Conservation (phyloP, 2,113 vertebrate species). For the Recurvirostra avosetta region DNA sequence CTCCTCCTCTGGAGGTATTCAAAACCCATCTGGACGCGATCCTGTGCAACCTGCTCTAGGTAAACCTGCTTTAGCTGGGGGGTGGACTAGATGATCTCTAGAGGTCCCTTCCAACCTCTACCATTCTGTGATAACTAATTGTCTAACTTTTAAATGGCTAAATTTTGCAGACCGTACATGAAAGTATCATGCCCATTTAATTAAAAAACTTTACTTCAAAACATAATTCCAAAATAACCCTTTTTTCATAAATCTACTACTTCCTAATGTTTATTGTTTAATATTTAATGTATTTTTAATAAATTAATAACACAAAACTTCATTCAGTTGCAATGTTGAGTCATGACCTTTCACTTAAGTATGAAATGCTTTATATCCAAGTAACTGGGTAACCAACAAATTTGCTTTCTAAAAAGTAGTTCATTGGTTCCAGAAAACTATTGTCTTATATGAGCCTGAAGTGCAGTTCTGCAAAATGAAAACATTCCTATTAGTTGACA, state of each 20-base stretch:
- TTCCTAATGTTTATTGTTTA: not conserved
- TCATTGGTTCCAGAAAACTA: not conserved
- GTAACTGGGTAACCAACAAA: not conserved
- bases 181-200: not conserved
- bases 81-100: not conserved
- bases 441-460: not conserved
- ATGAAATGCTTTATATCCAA: not conserved
- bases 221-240: not conserved
- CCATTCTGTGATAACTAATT: not conserved
- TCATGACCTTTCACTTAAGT: not conserved
- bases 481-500: not conserved
- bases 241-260: not conserved
- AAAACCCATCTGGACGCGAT: not conserved
- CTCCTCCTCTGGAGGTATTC: not conserved
- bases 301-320: not conserved
- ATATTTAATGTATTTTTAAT: not conserved
- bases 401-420: not conserved
- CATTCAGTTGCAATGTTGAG: not conserved
- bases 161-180: not conserved
- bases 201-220: not conserved
- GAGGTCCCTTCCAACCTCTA: not conserved
- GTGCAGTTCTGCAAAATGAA: not conserved
- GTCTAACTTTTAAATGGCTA: not conserved
- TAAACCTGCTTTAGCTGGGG: not conserved
- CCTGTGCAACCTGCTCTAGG: not conserved